phyloP scores from a whole-genome alignment of 2,888 invertebrate species.

The Tigriopus californicus region DNA sequence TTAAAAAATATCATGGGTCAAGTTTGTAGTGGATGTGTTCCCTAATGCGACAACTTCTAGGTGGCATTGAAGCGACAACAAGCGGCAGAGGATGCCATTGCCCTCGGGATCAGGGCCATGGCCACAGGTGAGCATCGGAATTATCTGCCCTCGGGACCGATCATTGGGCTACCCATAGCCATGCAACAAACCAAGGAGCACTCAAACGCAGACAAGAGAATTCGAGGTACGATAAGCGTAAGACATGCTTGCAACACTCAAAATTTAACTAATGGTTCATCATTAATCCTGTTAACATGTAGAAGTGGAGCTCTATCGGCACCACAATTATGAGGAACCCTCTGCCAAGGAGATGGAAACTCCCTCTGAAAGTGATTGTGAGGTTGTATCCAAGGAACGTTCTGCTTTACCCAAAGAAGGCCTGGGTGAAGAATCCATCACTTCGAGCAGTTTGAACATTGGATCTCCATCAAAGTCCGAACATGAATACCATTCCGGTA shows the following conservation, averaged over 20 bases:
- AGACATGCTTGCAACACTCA: no score
- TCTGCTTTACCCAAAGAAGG: no score
- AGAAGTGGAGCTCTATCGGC: constrained; percentile 1
- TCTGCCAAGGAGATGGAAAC: not conserved
- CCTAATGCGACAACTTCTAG: constrained; percentile 32
- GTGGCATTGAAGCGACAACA: constrained; percentile 89
- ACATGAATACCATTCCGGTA: no score
- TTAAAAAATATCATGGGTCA: not conserved
- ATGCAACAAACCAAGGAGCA: constrained; percentile 34
- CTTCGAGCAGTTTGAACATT: no score
- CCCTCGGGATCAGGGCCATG: constrained; percentile 69
- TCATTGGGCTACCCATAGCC: constrained; percentile 69
- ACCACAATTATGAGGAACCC: not conserved
- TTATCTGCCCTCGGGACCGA: constrained; percentile 67
- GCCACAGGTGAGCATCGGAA: constrained; percentile 51
- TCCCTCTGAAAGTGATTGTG: no score
- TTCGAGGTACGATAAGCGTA: not conserved
- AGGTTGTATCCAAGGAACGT: no score
- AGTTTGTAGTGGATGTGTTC: not conserved
- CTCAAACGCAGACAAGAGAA: constrained; percentile 5
- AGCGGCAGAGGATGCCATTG: constrained; percentile 91
- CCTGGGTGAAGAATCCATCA: no score
- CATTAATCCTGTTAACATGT: no score
- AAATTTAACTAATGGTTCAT: no score
- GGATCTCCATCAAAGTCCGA: no score